phyloP scores from a whole-genome alignment of 2,113 vertebrate species.

The Sceloporus undulatus region DNA sequence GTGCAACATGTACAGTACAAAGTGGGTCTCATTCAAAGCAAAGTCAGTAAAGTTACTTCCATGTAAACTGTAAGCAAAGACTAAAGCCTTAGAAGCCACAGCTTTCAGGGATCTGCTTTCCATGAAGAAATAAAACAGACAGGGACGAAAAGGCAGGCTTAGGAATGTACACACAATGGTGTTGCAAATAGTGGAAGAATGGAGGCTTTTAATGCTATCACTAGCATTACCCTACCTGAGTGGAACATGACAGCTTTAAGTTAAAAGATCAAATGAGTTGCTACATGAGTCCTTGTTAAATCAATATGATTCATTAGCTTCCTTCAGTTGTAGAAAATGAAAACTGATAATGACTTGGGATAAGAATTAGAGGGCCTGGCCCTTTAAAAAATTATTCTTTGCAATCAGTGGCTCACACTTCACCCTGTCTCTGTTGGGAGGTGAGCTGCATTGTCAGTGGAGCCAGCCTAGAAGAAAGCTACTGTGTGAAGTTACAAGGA shows the following conservation, averaged over 20 bases:
- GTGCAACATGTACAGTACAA: not conserved
- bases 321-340: conserved; percentile 60
- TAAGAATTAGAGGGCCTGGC: conserved; percentile 27
- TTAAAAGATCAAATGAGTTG: conserved; percentile 58
- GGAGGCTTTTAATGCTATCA: conserved; percentile 38
- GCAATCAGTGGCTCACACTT: not conserved
- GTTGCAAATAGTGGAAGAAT: conserved; percentile 19
- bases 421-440: not conserved
- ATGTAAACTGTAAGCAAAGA: conserved; percentile 25
- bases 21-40: not conserved
- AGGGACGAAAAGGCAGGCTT: conserved; percentile 52
- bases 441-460: not conserved
- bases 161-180: conserved; percentile 21
- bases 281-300: conserved; percentile 55
- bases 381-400: not conserved
- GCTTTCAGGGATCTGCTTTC: not conserved
- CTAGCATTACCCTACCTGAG: conserved; percentile 54
- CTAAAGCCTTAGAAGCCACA: not conserved
- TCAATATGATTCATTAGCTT: conserved; percentile 54
- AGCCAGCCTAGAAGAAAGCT: not conserved
- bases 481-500: not conserved
- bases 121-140: not conserved
- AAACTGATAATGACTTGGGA: conserved; percentile 55
- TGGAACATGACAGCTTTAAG: conserved; percentile 44
- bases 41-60: not conserved